Evolutionary conservation across 2,797 vertebrate species (phyloP).

Genomic region (Phalanger gymnotis): DNA sequence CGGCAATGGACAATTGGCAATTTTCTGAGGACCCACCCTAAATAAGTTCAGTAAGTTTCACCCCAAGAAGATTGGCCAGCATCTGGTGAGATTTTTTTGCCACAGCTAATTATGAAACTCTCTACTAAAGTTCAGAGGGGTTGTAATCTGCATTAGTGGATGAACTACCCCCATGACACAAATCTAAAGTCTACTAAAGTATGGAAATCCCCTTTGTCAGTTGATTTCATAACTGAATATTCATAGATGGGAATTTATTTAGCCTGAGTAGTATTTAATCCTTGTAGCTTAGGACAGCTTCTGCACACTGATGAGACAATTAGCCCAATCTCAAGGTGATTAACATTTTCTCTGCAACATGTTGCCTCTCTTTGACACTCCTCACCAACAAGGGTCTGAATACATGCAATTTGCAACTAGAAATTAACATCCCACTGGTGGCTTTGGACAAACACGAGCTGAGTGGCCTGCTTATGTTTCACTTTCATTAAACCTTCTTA

Average conservation of each 20-base stretch:
- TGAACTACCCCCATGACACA: background rate
- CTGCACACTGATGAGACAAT: conserved; percentile 7
- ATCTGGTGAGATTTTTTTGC: background rate
- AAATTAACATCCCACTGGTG: background rate
- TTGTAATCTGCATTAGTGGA: background rate
- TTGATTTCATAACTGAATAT: background rate
- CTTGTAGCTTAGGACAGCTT: background rate
- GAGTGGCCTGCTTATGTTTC: background rate
- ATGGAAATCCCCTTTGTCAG: background rate
- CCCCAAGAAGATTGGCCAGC: background rate
- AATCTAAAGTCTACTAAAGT: background rate
- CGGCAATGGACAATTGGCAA: background rate
- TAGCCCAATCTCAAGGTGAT: background rate
- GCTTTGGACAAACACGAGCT: background rate
- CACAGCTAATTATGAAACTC: background rate
- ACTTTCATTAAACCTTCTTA: background rate
- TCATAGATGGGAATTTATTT: background rate
- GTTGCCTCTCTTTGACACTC: background rate
- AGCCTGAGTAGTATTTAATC: background rate
- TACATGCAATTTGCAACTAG: background rate
- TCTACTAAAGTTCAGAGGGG: background rate
- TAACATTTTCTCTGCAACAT: background rate
- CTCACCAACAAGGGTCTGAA: background rate
- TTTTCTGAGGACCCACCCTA: background rate
- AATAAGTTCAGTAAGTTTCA: background rate